phyloP scores from a whole-genome alignment of 2,797 vertebrate species.

The Tapera naevia region DNA sequence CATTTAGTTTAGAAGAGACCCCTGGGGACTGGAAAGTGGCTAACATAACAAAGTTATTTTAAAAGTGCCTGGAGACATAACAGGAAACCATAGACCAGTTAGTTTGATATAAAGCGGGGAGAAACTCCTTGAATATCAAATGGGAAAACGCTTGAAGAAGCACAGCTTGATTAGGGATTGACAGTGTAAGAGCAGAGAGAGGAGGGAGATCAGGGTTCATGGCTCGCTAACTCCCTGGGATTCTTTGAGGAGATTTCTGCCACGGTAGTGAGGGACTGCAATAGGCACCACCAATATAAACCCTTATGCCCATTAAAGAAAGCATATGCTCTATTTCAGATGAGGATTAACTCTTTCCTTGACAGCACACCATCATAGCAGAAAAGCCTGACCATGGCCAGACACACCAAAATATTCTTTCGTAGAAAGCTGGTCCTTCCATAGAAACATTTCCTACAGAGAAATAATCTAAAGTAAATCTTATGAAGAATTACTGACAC shows the following conservation, averaged over 20 bases:
- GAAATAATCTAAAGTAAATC: not conserved
- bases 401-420: not conserved
- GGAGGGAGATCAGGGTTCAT: not conserved
- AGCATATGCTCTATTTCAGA: not conserved
- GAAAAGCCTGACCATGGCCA: not conserved
- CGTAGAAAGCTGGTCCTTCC: not conserved
- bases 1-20: constrained; percentile 69
- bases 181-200: not conserved
- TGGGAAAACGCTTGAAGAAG: constrained; percentile 56
- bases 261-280: not conserved
- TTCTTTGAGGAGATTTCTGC: constrained; percentile 31
- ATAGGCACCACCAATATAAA: not conserved
- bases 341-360: not conserved
- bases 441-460: not conserved
- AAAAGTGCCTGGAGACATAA: constrained; percentile 67
- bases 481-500: not conserved
- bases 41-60: constrained; percentile 60
- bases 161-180: constrained; percentile 72
- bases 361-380: not conserved
- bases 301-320: not conserved
- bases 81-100: constrained; percentile 62
- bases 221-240: constrained; percentile 23
- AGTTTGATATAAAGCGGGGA: constrained; percentile 49
- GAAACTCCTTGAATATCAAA: constrained; percentile 65
- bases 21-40: constrained; percentile 59